Conservation (phyloP, 2,113 vertebrate genomes). For the Osmerus eperlanus region DNA sequence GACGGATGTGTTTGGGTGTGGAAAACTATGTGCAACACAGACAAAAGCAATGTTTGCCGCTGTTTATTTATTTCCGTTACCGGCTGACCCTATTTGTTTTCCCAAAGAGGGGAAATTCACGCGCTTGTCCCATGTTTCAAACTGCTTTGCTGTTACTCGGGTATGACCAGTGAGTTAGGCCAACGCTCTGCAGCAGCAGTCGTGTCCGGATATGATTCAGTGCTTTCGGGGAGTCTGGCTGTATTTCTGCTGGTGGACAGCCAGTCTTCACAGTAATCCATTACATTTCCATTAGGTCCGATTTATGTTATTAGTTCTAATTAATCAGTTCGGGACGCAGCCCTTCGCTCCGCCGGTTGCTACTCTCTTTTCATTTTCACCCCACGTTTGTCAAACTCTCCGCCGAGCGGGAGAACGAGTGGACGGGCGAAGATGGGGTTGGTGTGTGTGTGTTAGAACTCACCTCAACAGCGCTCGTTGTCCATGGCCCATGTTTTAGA, state of each 20-base stretch:
- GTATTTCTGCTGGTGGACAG: conserved; percentile 35
- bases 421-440: no score
- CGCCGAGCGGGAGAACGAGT: conserved; percentile 52
- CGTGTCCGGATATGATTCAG: conserved; percentile 33
- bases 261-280: conserved; percentile 58
- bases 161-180: conserved; percentile 37
- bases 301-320: conserved; percentile 70
- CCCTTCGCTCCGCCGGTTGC: conserved; percentile 33
- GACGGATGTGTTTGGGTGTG: conserved; percentile 52
- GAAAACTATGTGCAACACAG: conserved; percentile 43
- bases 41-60: conserved; percentile 16
- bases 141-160: conserved; percentile 42
- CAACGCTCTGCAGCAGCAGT: conserved; percentile 1
- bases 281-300: conserved; percentile 67
- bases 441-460: conserved; percentile 12
- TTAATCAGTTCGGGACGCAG: conserved; percentile 57
- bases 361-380: conserved; percentile 65
- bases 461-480: conserved; percentile 35
- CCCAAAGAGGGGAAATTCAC: not conserved
- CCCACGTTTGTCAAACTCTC: no score
- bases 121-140: conserved; percentile 49
- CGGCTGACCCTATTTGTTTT: conserved; percentile 37
- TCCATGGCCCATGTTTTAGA: conserved; percentile 55
- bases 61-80: conserved; percentile 47
- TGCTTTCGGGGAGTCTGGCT: conserved; percentile 25